Percentiles rank a stretch among this genome's conserved stretches.
Evolutionary conservation across 2,797 vertebrate genomes (phyloP).

Genomic region (Pogonophryne albipinna): DNA sequence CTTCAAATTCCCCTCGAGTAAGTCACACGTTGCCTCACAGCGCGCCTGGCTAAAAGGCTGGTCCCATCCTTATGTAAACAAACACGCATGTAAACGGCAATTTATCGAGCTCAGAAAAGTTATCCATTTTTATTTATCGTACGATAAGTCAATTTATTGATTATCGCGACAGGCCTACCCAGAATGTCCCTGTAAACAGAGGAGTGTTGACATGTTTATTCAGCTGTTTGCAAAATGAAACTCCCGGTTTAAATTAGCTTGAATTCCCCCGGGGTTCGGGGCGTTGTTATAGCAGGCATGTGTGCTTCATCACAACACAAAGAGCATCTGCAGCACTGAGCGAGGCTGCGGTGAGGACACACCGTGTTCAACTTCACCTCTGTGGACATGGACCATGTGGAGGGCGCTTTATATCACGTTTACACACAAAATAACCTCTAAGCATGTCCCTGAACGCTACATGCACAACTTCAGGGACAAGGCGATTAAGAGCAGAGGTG

Average conservation of each 20-base stretch:
- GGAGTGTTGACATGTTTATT: constrained; percentile 46
- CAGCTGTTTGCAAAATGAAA: constrained; percentile 53
- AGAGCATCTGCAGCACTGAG: constrained; percentile 38
- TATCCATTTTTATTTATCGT: too few species aligned
- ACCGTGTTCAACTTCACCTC: constrained; percentile 33
- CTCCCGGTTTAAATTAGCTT: constrained; percentile 52
- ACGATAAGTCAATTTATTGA: too few species aligned
- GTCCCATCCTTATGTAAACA: too few species aligned
- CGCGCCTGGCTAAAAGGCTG: too few species aligned
- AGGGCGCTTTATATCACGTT: not conserved
- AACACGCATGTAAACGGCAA: too few species aligned
- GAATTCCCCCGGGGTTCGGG: constrained; percentile 8
- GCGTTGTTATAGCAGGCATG: constrained; percentile 42
- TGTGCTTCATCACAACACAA: constrained; percentile 50
- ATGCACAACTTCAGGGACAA: too few species aligned
- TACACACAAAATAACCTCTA: not conserved
- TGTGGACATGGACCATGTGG: not conserved
- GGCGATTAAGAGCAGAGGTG: not conserved
- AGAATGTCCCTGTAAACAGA: not conserved
- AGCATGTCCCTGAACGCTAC: not conserved
- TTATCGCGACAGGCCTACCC: too few species aligned
- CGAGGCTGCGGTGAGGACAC: constrained; percentile 3
- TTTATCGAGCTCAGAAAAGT: too few species aligned
- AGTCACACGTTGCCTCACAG: too few species aligned
- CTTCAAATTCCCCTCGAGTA: too few species aligned